Evolutionary conservation across 1,140 invertebrate genomes (phyloP), one percentile per base, ranked within the genome.

Genomic region (Gryon sp.): DNA sequence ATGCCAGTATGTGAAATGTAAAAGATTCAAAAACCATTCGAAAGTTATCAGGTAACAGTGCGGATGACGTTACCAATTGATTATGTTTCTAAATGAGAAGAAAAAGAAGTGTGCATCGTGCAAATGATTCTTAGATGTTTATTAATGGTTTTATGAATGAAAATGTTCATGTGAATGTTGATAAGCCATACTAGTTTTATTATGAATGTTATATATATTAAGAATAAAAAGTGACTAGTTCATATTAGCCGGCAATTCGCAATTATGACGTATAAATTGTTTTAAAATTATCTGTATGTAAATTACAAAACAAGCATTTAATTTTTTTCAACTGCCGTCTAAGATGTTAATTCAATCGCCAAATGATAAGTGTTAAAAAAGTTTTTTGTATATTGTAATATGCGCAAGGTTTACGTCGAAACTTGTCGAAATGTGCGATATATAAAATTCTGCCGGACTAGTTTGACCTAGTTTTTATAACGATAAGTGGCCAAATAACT

Each of bases 191-290:
- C 30, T 81, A 79, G 57, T 79, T 79, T 81, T 78, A 79, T 70
- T 59, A 46, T 79, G 36, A 77, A 79, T 81, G 74, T 79, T 81
- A 77, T n/a, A n/a, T n/a, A n/a, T n/a, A n/a, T n/a, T n/a, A 77
- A 70, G 70, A 66, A 28, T 40, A 48, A 70, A 50, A 20, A 11
- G 19, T 15, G 45, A n/a, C 50, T 52, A 40, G 16, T 48, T 76
- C 32, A 57, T 24, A 34, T 34, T 62, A 57, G 34, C 38, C 32
- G 32, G 40, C 30, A 41, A n/a, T 26, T 15, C 9, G 24, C 52
- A 43, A n/a, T 38, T 59, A 2, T 26, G 53, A 69, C 38, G 46
- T 60, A 60, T n/a, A 53, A 59, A 8, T 15, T 40, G 16, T 40
- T 18, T 40, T 18, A 19, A 38, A 36, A 6, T 12, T 4, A 14